Conservation (phyloP, 2,888 invertebrate species). For the Mythimna vitellina region DNA sequence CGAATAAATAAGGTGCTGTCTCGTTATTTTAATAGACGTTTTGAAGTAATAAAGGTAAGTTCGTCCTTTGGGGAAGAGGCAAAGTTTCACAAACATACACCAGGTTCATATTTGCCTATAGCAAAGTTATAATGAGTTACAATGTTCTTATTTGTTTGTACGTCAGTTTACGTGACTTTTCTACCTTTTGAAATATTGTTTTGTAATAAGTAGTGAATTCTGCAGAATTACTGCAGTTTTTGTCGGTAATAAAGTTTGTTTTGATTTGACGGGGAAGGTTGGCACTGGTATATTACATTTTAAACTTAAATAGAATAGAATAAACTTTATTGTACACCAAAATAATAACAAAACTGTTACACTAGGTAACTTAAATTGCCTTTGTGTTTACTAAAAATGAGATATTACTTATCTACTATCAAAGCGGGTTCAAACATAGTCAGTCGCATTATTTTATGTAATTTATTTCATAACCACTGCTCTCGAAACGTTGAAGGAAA, state of each 20-base stretch:
- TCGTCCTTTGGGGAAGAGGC: conserved; percentile 57
- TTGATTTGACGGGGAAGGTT: conserved; percentile 24
- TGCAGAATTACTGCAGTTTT: conserved; percentile 63
- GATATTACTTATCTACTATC: too few species aligned
- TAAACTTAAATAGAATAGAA: too few species aligned
- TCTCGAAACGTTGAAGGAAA: too few species aligned
- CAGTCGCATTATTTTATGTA: too few species aligned
- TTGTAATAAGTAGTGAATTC: conserved; percentile 55
- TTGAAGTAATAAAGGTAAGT: conserved; percentile 67
- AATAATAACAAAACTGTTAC: too few species aligned
- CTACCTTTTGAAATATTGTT: conserved; percentile 68
- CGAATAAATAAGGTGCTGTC: conserved; percentile 56
- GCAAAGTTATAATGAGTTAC: conserved; percentile 79
- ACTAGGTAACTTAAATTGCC: conserved; percentile 12
- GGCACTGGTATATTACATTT: conserved; percentile 9
- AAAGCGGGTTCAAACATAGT: too few species aligned
- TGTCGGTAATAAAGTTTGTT: conserved; percentile 29
- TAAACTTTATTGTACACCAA: too few species aligned
- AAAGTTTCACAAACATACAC: conserved; percentile 66
- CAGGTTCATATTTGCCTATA: conserved; percentile 66
- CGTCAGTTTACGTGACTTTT: conserved; percentile 72
- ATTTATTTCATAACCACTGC: too few species aligned
- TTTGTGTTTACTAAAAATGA: conserved; percentile 3
- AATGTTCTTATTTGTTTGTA: conserved; percentile 70
- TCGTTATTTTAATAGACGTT: conserved; percentile 64